A percentile compares a stretch with the other conserved stretches of the same genome.
These are phyloP conservation scores for Ormyrus nitidulus DNA, from an alignment of 2,888 invertebrate species.

Conservation along the genomic window DNA sequence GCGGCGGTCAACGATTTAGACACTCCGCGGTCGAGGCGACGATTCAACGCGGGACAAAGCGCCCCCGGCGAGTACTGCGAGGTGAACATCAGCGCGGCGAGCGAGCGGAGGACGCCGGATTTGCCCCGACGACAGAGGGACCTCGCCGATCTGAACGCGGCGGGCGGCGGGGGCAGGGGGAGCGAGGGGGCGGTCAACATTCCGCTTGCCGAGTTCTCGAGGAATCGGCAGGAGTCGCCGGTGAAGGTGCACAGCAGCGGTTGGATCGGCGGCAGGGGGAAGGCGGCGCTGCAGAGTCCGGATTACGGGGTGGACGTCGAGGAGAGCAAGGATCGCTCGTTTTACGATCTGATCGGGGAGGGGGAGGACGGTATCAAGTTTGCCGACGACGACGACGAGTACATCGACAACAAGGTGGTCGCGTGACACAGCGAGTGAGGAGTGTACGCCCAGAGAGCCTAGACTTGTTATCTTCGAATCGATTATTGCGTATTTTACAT, in stretches of 20 bases:
- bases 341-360: constrained; percentile 68
- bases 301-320: constrained; percentile 66
- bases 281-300: constrained; percentile 65
- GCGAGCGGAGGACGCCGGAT: constrained; percentile 57
- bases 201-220: constrained; percentile 67
- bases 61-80: constrained; percentile 56
- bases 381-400: constrained; percentile 71
- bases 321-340: constrained; percentile 63
- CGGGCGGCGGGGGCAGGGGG: not conserved
- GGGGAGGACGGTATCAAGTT: constrained; percentile 70
- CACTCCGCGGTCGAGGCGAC: constrained; percentile 15
- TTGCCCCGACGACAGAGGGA: constrained; percentile 55
- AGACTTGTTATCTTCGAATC: not conserved
- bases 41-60: constrained; percentile 54
- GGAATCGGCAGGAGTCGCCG: constrained; percentile 63
- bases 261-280: constrained; percentile 54
- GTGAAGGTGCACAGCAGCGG: constrained; percentile 62
- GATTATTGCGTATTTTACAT: not conserved
- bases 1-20: constrained; percentile 50
- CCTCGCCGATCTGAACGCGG: constrained; percentile 58
- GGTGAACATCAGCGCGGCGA: constrained; percentile 33
- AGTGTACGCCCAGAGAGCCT: constrained; percentile 11
- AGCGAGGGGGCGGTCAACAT: constrained; percentile 60
- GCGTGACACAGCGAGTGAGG: constrained; percentile 57
- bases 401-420: constrained; percentile 68